Evolutionary conservation across 1,140 invertebrate species (phyloP).

Genomic region (Cotesia vestalis): DNA sequence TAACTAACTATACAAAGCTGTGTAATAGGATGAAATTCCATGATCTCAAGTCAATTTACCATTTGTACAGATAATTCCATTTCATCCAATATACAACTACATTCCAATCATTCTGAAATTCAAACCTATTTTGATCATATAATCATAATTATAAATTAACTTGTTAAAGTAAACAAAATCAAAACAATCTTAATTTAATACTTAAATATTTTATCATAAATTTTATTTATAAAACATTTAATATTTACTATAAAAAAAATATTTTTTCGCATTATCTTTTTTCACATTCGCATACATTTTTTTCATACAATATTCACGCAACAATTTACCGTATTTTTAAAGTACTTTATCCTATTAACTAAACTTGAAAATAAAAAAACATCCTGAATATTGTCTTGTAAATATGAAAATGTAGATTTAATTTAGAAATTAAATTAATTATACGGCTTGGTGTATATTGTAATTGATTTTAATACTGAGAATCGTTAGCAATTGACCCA

Average conservation of each 20-base stretch:
- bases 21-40: background rate
- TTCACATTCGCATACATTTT: too few relatives aligned
- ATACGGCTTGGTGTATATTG: constrained; percentile 24
- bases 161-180: too few relatives aligned
- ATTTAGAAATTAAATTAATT: constrained; percentile 29
- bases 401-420: background rate
- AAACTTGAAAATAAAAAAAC: background rate
- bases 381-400: background rate
- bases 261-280: too few relatives aligned
- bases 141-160: background rate
- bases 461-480: constrained; percentile 24
- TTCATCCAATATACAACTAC: constrained; percentile 9
- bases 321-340: background rate
- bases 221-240: too few relatives aligned
- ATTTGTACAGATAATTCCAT: constrained; percentile 12
- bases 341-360: constrained; percentile 1
- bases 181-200: too few relatives aligned
- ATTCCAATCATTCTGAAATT: constrained; percentile 34
- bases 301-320: too few relatives aligned
- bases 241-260: too few relatives aligned
- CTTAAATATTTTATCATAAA: too few relatives aligned
- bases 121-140: constrained; percentile 35
- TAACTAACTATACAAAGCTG: background rate
- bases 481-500: constrained; percentile 1
- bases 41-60: background rate